A percentile compares a stretch with the other conserved stretches of the same genome.
These are phyloP conservation scores for Aselliscus stoliczkanus DNA, from an alignment of 2,797 vertebrate genomes.

Conservation along the genomic window DNA sequence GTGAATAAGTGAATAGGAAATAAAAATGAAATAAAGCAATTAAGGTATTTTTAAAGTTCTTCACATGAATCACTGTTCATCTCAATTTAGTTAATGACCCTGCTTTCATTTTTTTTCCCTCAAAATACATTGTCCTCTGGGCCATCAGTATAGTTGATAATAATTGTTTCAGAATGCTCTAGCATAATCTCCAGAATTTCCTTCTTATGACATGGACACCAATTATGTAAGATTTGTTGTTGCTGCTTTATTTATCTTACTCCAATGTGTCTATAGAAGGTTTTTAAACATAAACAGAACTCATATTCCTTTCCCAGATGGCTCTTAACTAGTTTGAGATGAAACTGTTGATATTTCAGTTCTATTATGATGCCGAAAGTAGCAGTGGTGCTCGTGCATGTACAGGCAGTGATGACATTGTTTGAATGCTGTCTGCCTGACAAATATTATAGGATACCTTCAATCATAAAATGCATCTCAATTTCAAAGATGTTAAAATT, in stretches of 20 bases:
- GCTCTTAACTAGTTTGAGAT: background rate
- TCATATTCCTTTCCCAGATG: background rate
- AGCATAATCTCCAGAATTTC: background rate
- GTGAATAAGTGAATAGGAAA: background rate
- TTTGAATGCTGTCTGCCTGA: background rate
- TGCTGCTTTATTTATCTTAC: background rate
- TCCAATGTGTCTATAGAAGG: background rate
- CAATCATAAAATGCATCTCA: background rate
- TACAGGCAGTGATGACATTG: background rate
- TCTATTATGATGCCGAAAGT: background rate
- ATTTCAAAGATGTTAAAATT: slow-evolving; percentile 21
- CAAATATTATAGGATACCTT: background rate
- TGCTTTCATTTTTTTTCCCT: background rate
- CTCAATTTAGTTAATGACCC: background rate
- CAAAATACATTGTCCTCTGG: background rate
- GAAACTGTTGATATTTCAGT: background rate
- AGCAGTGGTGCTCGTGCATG: background rate
- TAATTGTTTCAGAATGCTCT: background rate
- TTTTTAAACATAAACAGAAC: background rate
- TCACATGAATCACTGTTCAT: background rate
- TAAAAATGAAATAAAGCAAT: background rate
- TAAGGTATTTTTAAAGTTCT: background rate
- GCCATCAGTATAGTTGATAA: background rate
- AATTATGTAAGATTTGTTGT: background rate
- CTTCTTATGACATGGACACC: background rate